These are phyloP conservation scores for Cheilosia variabilis DNA, from an alignment of 2,888 invertebrate genomes.

Conservation along the genomic window DNA sequence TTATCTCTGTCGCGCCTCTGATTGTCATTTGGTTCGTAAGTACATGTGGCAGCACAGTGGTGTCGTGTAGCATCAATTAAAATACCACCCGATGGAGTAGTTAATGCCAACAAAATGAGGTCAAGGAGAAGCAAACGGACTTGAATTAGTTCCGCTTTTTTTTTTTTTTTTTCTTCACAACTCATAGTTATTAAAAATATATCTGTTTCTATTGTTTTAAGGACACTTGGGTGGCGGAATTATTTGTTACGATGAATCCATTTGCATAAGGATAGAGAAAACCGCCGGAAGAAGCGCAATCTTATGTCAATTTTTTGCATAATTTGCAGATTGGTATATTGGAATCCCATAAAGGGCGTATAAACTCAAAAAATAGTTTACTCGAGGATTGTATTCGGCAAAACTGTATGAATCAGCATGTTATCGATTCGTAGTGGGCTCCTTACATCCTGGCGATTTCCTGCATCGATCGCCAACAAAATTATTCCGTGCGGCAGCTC, in stretches of 20 bases:
- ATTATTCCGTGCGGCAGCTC: too few relatives aligned
- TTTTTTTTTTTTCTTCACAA: neutral
- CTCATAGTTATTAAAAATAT: neutral
- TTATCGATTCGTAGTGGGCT: too few relatives aligned
- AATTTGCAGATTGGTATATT: neutral
- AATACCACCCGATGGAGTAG: neutral
- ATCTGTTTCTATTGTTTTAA: neutral
- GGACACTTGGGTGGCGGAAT: neutral
- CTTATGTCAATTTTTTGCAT: neutral
- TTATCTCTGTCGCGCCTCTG: conserved; percentile 30
- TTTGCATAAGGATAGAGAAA: neutral
- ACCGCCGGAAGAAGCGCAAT: neutral
- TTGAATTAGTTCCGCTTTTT: conserved; percentile 17
- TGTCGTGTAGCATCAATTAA: conserved; percentile 14
- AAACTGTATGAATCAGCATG: too few relatives aligned
- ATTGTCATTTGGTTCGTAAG: conserved; percentile 15
- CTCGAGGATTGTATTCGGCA: too few relatives aligned
- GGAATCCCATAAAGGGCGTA: too few relatives aligned
- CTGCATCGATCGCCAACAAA: too few relatives aligned
- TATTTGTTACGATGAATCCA: neutral
- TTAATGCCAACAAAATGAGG: conserved; percentile 4
- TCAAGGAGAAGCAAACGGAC: conserved; percentile 29
- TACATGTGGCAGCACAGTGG: conserved; percentile 20
- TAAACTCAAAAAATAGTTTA: too few relatives aligned
- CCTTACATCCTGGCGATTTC: too few relatives aligned